phyloP scores from a whole-genome alignment of 1,140 invertebrate species.

The Zophobas morio region DNA sequence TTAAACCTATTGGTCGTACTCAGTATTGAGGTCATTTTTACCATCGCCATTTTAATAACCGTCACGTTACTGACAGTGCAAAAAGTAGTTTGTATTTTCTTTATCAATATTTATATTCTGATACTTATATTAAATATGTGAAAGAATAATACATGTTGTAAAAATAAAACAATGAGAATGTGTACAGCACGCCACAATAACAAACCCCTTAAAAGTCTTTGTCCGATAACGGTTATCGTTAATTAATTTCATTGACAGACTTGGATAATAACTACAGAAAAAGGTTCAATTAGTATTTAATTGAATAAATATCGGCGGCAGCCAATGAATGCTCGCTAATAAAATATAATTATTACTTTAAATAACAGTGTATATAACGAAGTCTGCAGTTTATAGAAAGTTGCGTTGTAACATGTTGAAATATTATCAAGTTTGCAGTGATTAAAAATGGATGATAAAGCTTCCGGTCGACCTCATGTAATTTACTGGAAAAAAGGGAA shows the following conservation, averaged over 20 bases:
- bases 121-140: not conserved
- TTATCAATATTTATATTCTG: constrained; percentile 41
- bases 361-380: constrained; percentile 7
- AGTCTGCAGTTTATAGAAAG: constrained; percentile 34
- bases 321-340: constrained; percentile 12
- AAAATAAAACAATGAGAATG: not conserved
- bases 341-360: constrained; percentile 37
- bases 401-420: constrained; percentile 20
- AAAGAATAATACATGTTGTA: constrained; percentile 1
- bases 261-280: not conserved
- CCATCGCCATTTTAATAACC: constrained; percentile 24
- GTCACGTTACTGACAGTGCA: constrained; percentile 16
- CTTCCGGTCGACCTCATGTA: constrained; percentile 22
- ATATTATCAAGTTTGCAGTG: constrained; percentile 18
- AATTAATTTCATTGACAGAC: constrained; percentile 6
- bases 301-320: not conserved
- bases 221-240: constrained; percentile 28
- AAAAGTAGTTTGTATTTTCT: constrained; percentile 38
- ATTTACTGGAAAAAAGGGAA: constrained; percentile 8
- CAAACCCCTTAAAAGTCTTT: not conserved
- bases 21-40: constrained; percentile 25
- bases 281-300: constrained; percentile 5
- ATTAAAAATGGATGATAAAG: constrained; percentile 16
- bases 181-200: not conserved
- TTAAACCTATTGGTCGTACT: constrained; percentile 1